Conservation (phyloP, 2,888 invertebrate genomes). For the Mamestra brassicae region DNA sequence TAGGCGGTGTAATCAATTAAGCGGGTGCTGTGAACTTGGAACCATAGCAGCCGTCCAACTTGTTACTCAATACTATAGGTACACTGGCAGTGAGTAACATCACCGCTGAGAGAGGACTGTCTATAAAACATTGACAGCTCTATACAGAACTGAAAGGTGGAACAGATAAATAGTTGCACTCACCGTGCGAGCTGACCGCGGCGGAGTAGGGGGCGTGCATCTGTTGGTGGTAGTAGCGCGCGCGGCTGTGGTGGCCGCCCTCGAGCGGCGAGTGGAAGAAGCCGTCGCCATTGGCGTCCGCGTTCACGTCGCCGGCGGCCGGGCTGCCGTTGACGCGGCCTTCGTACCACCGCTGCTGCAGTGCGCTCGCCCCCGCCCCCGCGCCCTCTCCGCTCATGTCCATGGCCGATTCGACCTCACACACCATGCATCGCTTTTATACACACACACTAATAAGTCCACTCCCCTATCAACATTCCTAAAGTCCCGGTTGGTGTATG, state of each 20-base stretch:
- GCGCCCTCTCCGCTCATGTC: slow-evolving; percentile 89
- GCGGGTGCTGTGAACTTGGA: slow-evolving; percentile 32
- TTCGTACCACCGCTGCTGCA: slow-evolving; percentile 91
- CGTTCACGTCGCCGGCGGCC: slow-evolving; percentile 86
- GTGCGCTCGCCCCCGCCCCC: slow-evolving; percentile 83
- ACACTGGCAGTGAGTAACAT: neutral
- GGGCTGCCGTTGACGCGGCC: slow-evolving; percentile 90
- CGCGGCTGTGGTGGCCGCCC: slow-evolving; percentile 90
- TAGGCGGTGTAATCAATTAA: slow-evolving; percentile 49
- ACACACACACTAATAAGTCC: slow-evolving; percentile 87
- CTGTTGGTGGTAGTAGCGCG: slow-evolving; percentile 91
- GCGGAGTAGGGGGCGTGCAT: slow-evolving; percentile 91
- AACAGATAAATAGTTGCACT: slow-evolving; percentile 65
- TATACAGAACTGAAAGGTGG: slow-evolving; percentile 4
- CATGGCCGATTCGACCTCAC: slow-evolving; percentile 88
- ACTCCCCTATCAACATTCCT: slow-evolving; percentile 87
- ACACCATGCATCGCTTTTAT: slow-evolving; percentile 90
- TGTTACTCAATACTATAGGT: neutral
- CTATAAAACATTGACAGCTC: slow-evolving; percentile 16
- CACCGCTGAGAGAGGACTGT: neutral
- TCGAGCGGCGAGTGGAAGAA: slow-evolving; percentile 91
- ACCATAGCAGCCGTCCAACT: slow-evolving; percentile 3
- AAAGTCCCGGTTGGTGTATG: slow-evolving; percentile 69
- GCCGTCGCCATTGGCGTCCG: slow-evolving; percentile 89
- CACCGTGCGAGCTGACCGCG: slow-evolving; percentile 90